Evolutionary conservation across 2,797 vertebrate genomes (phyloP).

Genomic region (Megalops cyprinoides): DNA sequence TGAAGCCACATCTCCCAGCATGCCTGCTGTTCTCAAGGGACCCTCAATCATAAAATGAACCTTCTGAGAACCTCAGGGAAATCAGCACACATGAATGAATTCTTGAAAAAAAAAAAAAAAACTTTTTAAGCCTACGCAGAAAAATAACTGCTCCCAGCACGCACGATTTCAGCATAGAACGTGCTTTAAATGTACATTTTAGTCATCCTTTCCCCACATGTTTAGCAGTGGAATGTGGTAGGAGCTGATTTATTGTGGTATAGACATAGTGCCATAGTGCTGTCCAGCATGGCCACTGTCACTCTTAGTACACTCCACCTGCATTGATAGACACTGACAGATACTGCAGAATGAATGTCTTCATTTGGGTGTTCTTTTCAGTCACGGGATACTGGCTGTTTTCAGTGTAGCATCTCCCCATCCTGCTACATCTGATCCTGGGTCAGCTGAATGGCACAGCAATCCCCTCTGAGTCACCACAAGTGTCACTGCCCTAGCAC

Average conservation of each 20-base stretch:
- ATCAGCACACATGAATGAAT: conserved; percentile 24
- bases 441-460: not conserved
- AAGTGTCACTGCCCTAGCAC: conserved; percentile 30
- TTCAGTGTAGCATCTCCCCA: not conserved
- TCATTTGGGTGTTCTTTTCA: conserved; percentile 19
- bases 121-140: conserved; percentile 24
- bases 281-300: conserved; percentile 11
- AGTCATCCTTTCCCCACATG: too few relatives aligned
- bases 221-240: too few relatives aligned
- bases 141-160: too few relatives aligned
- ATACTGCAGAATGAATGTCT: not conserved
- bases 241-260: too few relatives aligned
- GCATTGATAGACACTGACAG: not conserved
- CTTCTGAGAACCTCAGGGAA: conserved; percentile 20
- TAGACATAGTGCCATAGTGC: too few relatives aligned
- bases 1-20: conserved; percentile 37
- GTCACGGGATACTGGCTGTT: not conserved
- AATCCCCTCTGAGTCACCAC: conserved; percentile 30
- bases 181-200: not conserved
- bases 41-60: conserved; percentile 40
- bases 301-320: conserved; percentile 1
- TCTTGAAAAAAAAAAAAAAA: conserved; percentile 27
- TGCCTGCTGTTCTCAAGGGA: conserved; percentile 40
- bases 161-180: too few relatives aligned
- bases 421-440: conserved; percentile 11